Evolutionary conservation across 37 sponge, comb jelly and placozoan species (phyloP).

Genomic region (Chondrilla cf. caribensis): DNA sequence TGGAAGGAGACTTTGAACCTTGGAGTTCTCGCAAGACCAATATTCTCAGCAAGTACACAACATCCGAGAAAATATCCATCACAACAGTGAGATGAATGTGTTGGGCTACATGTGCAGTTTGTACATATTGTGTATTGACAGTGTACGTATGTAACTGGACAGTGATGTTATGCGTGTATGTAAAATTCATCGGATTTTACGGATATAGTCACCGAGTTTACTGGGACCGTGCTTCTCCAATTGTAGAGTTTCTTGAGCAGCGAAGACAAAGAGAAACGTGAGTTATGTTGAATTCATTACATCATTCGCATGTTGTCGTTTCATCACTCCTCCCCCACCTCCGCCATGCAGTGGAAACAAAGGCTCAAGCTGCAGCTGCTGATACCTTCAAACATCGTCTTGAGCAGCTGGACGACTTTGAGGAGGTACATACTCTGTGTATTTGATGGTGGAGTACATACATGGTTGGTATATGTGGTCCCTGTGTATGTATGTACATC

Average conservation of each 20-base stretch:
- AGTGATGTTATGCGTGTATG: no score
- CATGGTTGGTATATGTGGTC: no score
- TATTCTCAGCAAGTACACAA: slow-evolving; percentile 87
- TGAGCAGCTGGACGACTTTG: slow-evolving; percentile 95
- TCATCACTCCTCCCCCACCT: no score
- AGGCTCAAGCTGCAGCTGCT: slow-evolving; percentile 74
- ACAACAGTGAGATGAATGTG: slow-evolving; percentile 84
- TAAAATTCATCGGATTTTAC: no score
- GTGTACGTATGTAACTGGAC: not conserved
- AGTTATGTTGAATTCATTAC: not conserved
- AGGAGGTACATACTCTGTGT: slow-evolving; percentile 63
- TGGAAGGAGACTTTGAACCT: slow-evolving; percentile 73
- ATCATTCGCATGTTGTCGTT: no score
- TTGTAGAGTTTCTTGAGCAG: slow-evolving; percentile 72
- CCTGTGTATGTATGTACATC: no score
- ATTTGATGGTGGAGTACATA: no score
- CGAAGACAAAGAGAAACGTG: slow-evolving; percentile 82
- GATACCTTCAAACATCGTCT: slow-evolving; percentile 89
- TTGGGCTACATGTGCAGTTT: not conserved
- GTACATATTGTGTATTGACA: not conserved
- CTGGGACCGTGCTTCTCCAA: no score
- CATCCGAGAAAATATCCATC: slow-evolving; percentile 85
- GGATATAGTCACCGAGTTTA: no score
- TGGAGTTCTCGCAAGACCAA: slow-evolving; percentile 82
- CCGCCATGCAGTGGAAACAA: slow-evolving; percentile 91